Percentiles rank a stretch among this genome's conserved stretches.
phyloP scores from a whole-genome alignment of 2,888 invertebrate species.

The Argyresthia albistria region DNA sequence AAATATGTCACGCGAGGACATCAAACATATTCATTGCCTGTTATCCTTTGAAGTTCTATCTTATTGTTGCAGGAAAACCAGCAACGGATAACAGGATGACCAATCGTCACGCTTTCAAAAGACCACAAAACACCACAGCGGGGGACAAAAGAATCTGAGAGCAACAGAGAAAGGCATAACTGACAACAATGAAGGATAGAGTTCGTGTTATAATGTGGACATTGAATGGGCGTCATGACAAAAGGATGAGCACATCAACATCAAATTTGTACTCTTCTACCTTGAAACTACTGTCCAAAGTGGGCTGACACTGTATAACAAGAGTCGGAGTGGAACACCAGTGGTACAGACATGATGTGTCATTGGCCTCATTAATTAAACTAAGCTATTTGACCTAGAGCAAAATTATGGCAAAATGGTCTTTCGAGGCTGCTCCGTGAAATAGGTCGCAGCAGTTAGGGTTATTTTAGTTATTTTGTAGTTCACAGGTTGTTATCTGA shows the following conservation, averaged over 20 bases:
- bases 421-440: neutral
- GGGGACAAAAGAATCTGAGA: slow-evolving; percentile 13
- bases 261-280: neutral
- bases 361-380: slow-evolving; percentile 47
- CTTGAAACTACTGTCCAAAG: neutral
- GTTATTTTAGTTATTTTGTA: too few relatives aligned
- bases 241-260: slow-evolving; percentile 18
- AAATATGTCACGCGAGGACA: slow-evolving; percentile 9
- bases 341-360: slow-evolving; percentile 19
- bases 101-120: slow-evolving; percentile 5
- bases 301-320: too few relatives aligned
- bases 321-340: neutral
- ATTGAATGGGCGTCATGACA: slow-evolving; percentile 42
- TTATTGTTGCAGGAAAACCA: neutral
- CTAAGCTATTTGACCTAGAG: slow-evolving; percentile 21
- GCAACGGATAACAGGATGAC: neutral
- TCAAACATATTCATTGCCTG: slow-evolving; percentile 19
- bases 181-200: slow-evolving; percentile 46
- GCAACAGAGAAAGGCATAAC: slow-evolving; percentile 1
- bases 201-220: slow-evolving; percentile 50
- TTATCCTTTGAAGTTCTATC: neutral
- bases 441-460: too few relatives aligned
- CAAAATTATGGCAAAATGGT: neutral
- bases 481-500: too few relatives aligned
- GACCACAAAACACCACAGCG: slow-evolving; percentile 11